Evolutionary conservation across 2,113 vertebrate genomes (phyloP).

Genomic region (Bubo blakistoni): DNA sequence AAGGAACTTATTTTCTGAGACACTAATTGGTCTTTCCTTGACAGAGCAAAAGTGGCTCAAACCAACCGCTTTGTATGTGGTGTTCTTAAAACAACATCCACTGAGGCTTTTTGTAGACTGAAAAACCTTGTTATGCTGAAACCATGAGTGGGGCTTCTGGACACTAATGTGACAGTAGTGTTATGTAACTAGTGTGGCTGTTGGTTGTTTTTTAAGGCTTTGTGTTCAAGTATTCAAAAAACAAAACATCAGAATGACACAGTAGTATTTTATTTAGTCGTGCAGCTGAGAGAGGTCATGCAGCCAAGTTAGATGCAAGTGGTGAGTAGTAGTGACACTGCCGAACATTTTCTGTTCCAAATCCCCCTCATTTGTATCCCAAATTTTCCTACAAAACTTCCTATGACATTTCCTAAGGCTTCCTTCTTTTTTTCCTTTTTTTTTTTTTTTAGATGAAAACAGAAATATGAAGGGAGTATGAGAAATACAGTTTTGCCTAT

Average conservation of each 20-base stretch:
- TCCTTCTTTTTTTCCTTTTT: fast-evolving
- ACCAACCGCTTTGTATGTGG: background rate
- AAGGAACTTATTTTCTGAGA: background rate
- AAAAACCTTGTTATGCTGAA: background rate
- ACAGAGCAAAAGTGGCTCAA: background rate
- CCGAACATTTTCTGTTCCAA: background rate
- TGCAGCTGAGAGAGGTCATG: background rate
- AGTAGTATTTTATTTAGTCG: background rate
- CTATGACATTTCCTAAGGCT: background rate
- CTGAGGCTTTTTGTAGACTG: background rate
- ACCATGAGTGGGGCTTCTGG: background rate
- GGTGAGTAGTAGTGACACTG: background rate
- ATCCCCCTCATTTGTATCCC: background rate
- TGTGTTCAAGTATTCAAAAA: background rate
- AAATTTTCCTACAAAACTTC: background rate
- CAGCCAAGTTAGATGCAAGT: background rate
- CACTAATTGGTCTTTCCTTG: background rate
- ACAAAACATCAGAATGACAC: background rate
- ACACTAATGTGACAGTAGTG: background rate
- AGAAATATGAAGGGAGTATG: background rate
- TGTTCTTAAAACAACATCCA: background rate
- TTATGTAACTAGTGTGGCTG: background rate
- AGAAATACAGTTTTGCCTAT: background rate
- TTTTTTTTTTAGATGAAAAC: background rate
- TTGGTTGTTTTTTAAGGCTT: background rate